These are phyloP conservation scores for Microcebus griseorufus DNA, from an alignment of 2,113 vertebrate species.

Conservation along the genomic window DNA sequence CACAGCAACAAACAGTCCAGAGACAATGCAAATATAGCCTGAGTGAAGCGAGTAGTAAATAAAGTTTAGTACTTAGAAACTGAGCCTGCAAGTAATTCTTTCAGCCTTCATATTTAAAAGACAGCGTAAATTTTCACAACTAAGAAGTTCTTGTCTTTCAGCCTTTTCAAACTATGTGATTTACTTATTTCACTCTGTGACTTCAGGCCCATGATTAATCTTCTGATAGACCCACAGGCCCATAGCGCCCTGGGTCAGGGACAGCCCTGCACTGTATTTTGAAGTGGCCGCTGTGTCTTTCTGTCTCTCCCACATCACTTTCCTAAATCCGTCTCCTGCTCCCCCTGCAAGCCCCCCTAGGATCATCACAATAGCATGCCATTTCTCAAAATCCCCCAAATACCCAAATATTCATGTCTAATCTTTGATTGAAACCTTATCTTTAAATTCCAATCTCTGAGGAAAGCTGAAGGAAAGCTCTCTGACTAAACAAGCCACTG, in stretches of 20 bases:
- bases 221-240: background rate
- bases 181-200: background rate
- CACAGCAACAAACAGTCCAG: background rate
- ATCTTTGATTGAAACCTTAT: background rate
- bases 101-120: background rate
- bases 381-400: background rate
- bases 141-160: background rate
- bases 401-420: background rate
- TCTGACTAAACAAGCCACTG: background rate
- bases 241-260: accelerated
- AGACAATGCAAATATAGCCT: background rate
- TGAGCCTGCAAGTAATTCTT: background rate
- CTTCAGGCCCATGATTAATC: background rate
- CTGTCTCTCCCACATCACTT: background rate
- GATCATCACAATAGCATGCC: background rate
- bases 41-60: background rate
- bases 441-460: background rate
- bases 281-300: background rate
- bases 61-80: background rate
- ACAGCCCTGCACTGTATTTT: background rate
- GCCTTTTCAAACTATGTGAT: background rate
- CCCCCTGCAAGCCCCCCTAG: background rate
- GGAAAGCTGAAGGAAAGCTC: background rate
- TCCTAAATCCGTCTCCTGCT: background rate
- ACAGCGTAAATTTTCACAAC: background rate